Conservation (phyloP, 2,113 vertebrate genomes). For the Chionis minor region DNA sequence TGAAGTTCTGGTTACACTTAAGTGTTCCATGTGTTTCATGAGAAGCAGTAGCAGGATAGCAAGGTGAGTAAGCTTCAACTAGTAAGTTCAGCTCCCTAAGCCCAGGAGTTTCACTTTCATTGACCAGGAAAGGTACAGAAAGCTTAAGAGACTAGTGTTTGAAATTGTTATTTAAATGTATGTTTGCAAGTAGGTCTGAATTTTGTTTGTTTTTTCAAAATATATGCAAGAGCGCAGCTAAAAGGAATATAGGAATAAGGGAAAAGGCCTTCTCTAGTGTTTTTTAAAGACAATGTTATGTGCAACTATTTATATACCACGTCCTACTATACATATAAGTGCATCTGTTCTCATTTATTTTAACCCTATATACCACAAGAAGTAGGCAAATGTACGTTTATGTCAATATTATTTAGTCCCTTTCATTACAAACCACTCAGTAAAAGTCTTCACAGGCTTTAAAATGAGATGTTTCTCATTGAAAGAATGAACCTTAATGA, state of each 20-base stretch:
- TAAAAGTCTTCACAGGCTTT: not conserved
- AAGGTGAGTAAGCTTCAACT: not conserved
- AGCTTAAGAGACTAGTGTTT: not conserved
- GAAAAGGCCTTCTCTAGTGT: not conserved
- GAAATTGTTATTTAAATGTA: not conserved
- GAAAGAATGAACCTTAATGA: not conserved
- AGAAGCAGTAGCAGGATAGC: not conserved
- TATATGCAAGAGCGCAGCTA: not conserved
- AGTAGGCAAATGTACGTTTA: not conserved
- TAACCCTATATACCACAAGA: not conserved
- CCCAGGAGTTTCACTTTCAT: not conserved
- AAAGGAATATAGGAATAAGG: not conserved
- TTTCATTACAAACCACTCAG: not conserved
- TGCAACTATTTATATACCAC: not conserved
- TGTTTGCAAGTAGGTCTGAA: not conserved
- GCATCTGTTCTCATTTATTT: not conserved
- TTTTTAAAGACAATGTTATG: not conserved
- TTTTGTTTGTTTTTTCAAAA: not conserved
- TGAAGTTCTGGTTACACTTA: not conserved
- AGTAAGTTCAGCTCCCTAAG: not conserved
- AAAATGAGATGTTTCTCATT: not conserved
- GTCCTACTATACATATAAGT: not conserved
- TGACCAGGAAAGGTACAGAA: not conserved
- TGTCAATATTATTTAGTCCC: not conserved
- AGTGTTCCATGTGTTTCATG: not conserved